These are phyloP conservation scores for Florisuga fusca DNA, from an alignment of 2,797 vertebrate species.

Conservation along the genomic window DNA sequence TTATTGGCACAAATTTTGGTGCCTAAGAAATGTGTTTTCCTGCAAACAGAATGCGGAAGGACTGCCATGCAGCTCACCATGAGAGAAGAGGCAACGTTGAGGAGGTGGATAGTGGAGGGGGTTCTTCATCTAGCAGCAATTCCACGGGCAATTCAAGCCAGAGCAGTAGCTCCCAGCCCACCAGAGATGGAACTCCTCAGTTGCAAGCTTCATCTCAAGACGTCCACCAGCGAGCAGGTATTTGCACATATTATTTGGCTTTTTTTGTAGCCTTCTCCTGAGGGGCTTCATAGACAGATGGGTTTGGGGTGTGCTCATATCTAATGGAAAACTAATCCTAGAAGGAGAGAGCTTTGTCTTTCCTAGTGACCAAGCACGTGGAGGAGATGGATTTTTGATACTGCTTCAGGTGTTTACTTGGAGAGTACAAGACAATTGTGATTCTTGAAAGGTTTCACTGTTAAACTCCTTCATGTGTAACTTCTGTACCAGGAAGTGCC, in stretches of 20 bases:
- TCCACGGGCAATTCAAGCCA: constrained; percentile 86
- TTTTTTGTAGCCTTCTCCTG: background rate
- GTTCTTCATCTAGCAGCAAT: constrained; percentile 77
- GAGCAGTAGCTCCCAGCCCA: constrained; percentile 85
- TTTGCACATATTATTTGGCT: background rate
- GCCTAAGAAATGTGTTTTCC: background rate
- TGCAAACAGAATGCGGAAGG: constrained; percentile 89
- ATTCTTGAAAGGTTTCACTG: background rate
- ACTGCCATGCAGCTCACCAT: constrained; percentile 89
- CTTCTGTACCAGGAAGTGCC: background rate
- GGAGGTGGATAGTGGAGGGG: constrained; percentile 85
- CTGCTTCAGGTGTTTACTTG: background rate
- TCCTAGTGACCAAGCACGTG: background rate
- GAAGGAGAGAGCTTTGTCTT: background rate
- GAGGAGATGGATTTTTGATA: background rate
- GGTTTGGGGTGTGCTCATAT: background rate
- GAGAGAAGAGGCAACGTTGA: constrained; percentile 86
- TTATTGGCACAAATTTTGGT: background rate
- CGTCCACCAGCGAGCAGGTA: constrained; percentile 73
- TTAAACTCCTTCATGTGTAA: background rate
- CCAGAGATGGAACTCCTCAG: constrained; percentile 77
- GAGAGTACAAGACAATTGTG: background rate
- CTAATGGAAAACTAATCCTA: background rate
- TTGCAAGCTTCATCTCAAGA: constrained; percentile 57
- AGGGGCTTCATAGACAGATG: background rate